phyloP scores from a whole-genome alignment of 2,888 invertebrate species.

The Ophion slaviceki region DNA sequence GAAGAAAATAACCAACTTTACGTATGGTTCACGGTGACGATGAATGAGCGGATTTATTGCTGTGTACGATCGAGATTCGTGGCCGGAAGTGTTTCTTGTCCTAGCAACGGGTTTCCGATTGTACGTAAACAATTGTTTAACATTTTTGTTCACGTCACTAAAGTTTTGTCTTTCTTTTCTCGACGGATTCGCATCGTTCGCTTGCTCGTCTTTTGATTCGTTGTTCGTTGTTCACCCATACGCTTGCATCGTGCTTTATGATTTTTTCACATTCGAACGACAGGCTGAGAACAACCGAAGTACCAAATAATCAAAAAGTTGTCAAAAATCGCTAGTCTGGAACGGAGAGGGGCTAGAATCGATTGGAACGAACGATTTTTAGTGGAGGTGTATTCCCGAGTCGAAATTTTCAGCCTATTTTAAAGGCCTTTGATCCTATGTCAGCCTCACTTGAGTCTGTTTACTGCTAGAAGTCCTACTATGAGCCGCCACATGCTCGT shows the following conservation, averaged over 20 bases:
- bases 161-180: constrained; percentile 19
- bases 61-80: constrained; percentile 58
- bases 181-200: constrained; percentile 50
- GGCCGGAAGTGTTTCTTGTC: constrained; percentile 64
- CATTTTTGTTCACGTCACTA: constrained; percentile 48
- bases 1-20: constrained; percentile 1
- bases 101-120: constrained; percentile 53
- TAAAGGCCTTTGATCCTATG: no score
- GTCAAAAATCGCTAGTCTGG: no score
- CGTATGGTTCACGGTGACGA: constrained; percentile 39
- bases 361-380: no score
- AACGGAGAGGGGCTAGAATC: not conserved
- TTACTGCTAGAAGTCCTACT: no score
- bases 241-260: not conserved
- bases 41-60: constrained; percentile 74
- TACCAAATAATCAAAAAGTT: no score
- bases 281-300: not conserved
- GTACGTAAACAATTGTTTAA: constrained; percentile 27
- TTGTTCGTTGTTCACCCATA: constrained; percentile 59
- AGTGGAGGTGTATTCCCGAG: no score
- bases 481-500: no score
- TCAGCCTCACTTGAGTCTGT: no score
- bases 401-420: no score
- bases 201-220: constrained; percentile 59
- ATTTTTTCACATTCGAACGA: not conserved